Base-by-base conservation (phyloP, 2,888 invertebrate genomes). In the Callyntrura sp. region DNA sequence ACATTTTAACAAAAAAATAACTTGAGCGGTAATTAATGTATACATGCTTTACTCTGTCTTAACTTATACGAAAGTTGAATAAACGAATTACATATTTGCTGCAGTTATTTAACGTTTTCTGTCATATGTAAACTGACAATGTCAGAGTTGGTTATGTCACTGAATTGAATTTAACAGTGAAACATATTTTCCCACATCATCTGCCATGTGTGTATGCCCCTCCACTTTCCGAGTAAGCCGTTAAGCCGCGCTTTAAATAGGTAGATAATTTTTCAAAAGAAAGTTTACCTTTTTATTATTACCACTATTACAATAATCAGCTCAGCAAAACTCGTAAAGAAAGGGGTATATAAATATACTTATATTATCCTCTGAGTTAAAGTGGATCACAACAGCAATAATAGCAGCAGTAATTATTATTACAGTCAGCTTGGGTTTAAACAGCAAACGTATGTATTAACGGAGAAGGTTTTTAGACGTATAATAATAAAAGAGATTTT, bases 401-500 rank as follows among this genome's bases (percentile, higher is more conserved):
- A n/a, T n/a, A 28, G 9, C 20, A 14, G 23, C 11, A 35, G 6
- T 51, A 51, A 51, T n/a, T 14, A 23, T 35, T 23, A 8, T 76
- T 81, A 81, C 62, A 81, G 14, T 25, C 76, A 51, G 25, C 20
- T 45, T 45, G 9, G 62, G 60, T 45, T 62, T n/a, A 17, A 73
- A 48, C n/a, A 28, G 28, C 65, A n/a, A n/a, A n/a, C n/a, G n/a
- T 76, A 51, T 78, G 68, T 79, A 35, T 35, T 6, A 35, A 35
- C 28, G 11, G 17, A 43, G 4, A 45, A 81, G 25, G 17, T 28
- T 60, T 57, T 73, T 73, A 73, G 62, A 43, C 28, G 55, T 87
- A 79, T 51, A 79, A 79, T 68, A 68, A 65, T 85, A 76, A 73
- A 88, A 70, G n/a, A 11, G 82, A 81, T 88, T 88, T 88, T 88